Base-by-base conservation (phyloP, 2,113 vertebrate genomes). In the Protobothrops mucrosquamatus region DNA sequence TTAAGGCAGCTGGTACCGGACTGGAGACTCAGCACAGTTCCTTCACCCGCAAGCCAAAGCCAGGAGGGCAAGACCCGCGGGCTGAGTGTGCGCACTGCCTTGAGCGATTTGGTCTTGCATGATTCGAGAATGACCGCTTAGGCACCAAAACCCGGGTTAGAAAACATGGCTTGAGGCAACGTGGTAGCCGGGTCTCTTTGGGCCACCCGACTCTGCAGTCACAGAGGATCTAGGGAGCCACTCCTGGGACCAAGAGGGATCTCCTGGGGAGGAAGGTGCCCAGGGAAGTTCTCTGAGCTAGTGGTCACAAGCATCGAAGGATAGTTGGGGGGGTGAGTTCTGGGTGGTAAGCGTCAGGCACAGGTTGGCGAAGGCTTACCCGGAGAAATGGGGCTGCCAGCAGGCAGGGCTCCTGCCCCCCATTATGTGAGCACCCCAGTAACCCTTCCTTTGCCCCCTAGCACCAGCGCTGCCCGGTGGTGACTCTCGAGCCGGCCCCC, bases 401-500 rank as follows among this genome's bases (percentile, higher is more conserved):
- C 51, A 18, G 14, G 26, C 18, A 2, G 2, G 3, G 18, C 29
- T 81, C 20, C 6, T 22, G 14, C 6, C 69, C 34, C 34, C 34
- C 69, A 2, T 64, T 18, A 22, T 81, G 20, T 20, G 69, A 39
- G 18, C 18, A 20, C 18, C 2, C 4, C n/a, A 2, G 4, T 10
- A 8, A 2, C 18, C 6, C 51, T 23, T 1, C 56, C 5, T 14
- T 23, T 57, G 18, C 26, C 39, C 22, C 8, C 0, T 2, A 90
- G 87, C 88, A 85, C 26, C 93, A n/a, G 29, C 89, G 61, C 69
- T 74, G 85, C 39, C 92, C 87, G 0, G 55, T 34, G 43, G 88
- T 87, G 74, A 89, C 91, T 3, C 93, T 94, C 1, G 89, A 93
- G 46, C 55, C 92, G 0, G 74, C 89, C 11, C 89, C 92, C 12